Evolutionary conservation across 2,888 invertebrate species (phyloP).

Genomic region (Diadegma fenestrale): DNA sequence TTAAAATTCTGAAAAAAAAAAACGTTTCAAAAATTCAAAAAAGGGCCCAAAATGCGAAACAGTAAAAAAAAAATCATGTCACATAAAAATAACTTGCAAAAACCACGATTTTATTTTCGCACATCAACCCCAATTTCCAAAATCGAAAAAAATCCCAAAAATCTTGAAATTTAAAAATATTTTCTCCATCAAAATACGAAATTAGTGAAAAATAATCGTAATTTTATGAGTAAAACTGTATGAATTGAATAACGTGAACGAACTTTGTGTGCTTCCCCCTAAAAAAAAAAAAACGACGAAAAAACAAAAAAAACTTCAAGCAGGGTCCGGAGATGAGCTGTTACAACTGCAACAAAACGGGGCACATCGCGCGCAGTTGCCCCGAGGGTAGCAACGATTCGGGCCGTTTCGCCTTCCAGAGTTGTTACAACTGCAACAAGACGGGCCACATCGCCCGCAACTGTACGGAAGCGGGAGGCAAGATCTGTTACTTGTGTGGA

Average conservation of each 20-base stretch:
- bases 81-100: no score
- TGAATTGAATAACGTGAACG: not conserved
- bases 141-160: not conserved
- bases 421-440: constrained; percentile 89
- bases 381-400: constrained; percentile 89
- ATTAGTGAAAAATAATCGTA: no score
- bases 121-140: no score
- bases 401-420: constrained; percentile 84
- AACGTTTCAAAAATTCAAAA: no score
- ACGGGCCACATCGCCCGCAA: constrained; percentile 90
- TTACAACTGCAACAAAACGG: constrained; percentile 98
- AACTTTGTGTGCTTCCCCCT: not conserved
- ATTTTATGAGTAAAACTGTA: not conserved
- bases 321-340: constrained; percentile 88
- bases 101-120: no score
- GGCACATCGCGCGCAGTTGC: constrained; percentile 95
- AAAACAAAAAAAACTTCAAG: constrained; percentile 20
- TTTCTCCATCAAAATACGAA: no score
- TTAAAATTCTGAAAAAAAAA: no score
- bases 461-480: constrained; percentile 87
- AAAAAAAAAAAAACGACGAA: not conserved
- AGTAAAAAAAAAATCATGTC: no score
- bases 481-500: constrained; percentile 97
- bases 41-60: no score
- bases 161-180: no score